A percentile compares a stretch with the other conserved stretches of the same genome.
These are phyloP conservation scores for Neosilurus mollespiculum DNA, from an alignment of 2,797 vertebrate species.

Conservation along the genomic window DNA sequence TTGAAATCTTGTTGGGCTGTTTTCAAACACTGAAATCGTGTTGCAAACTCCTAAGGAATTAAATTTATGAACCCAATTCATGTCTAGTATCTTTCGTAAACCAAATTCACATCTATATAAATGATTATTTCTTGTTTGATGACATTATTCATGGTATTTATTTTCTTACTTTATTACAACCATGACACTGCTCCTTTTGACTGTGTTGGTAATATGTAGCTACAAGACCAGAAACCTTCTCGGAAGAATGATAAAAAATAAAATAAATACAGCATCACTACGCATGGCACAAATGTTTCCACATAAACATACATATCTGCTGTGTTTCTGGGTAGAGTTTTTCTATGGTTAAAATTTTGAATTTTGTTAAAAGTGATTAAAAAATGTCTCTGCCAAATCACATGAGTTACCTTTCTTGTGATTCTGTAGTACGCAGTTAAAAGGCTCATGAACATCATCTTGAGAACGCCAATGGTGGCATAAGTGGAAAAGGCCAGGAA, in stretches of 20 bases:
- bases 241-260: neutral
- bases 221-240: neutral
- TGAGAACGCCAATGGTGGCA: conserved; percentile 72
- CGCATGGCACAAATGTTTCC: neutral
- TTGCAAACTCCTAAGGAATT: no score
- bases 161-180: no score
- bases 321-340: neutral
- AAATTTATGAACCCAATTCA: no score
- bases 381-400: neutral
- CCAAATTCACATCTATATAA: no score
- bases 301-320: neutral
- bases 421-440: conserved; percentile 72
- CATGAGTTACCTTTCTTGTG: conserved; percentile 73
- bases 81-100: no score
- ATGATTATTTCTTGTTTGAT: no score
- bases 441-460: conserved; percentile 82
- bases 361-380: neutral
- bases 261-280: neutral
- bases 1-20: no score
- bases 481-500: conserved; percentile 77
- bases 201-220: neutral
- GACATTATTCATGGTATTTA: no score
- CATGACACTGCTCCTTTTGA: no score
- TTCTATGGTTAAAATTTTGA: neutral
- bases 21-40: no score